These are phyloP conservation scores for Diadema setosum DNA, from an alignment of 35 echinoderm and acorn worm species.

Conservation along the genomic window DNA sequence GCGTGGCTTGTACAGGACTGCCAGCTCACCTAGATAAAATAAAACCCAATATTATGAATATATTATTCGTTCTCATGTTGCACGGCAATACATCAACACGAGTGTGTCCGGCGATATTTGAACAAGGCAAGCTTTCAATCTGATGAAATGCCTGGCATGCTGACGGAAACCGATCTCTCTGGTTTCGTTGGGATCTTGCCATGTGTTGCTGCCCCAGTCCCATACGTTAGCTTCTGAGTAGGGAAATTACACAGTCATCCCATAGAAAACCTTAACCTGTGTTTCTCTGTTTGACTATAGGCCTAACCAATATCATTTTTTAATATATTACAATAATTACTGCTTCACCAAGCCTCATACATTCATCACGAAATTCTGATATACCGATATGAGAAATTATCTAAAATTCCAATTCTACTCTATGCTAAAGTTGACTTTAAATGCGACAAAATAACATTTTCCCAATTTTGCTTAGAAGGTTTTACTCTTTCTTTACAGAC, in stretches of 20 bases:
- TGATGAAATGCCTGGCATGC: neutral
- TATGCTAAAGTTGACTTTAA: too few relatives aligned
- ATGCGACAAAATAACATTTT: too few relatives aligned
- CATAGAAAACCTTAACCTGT: neutral
- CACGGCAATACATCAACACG: neutral
- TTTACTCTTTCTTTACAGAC: too few relatives aligned
- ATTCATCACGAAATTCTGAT: too few relatives aligned
- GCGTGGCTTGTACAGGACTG: neutral
- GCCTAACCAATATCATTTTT: neutral
- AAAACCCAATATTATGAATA: slow-evolving; percentile 1
- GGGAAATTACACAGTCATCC: neutral
- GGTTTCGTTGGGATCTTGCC: too few relatives aligned
- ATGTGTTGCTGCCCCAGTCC: too few relatives aligned
- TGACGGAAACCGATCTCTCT: too few relatives aligned
- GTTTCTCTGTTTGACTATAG: neutral
- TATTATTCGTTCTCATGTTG: neutral
- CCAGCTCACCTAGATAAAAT: neutral
- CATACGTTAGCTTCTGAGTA: neutral
- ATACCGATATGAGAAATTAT: too few relatives aligned
- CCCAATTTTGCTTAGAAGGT: too few relatives aligned
- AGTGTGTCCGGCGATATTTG: neutral
- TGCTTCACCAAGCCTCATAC: too few relatives aligned
- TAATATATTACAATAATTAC: too few relatives aligned
- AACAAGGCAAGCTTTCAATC: neutral
- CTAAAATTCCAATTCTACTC: too few relatives aligned